Base-by-base conservation (phyloP, 2,113 vertebrate species). In the Prunella himalayana region DNA sequence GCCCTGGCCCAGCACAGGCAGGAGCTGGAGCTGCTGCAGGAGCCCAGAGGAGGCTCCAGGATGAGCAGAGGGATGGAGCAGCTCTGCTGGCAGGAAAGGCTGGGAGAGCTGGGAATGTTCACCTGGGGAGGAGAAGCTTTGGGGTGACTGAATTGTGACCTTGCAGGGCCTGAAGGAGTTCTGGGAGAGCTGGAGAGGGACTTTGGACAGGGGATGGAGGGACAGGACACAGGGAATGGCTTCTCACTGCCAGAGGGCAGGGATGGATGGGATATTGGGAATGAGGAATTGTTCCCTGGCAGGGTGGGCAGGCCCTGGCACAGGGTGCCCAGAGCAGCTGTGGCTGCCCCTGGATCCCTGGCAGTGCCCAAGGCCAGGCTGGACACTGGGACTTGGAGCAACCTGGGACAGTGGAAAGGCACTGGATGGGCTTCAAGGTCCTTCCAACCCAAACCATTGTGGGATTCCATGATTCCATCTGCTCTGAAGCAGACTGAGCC, bases 401-500 rank as follows among this genome's bases (percentile, higher is more conserved):
- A 3, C 54, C 63, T 86, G 73, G 39, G 33, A 23, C 6, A 16
- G 23, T 24, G n/a, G 73, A 1, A 61, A 20, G 15, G 28, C 15
- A 44, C 13, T 12, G 28, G 53, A 1, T 45, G 63, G 6, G 15
- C 4, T 63, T 41, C 25, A 10, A n/a, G 13, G 41, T 31, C n/a
- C 24, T 6, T n/a, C 25, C 45, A 27, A 18, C 11, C 28, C 56
- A 49, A 56, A 2, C 11, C 11, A 22, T 8, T 31, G 35, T 10
- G 11, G 7, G 8, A 33, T 42, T 50, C 66, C 3, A 1, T 3
- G 33, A 16, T 30, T 78, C 64, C 31, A 11, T 22, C 11, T 4
- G 5, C 30, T 18, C 2, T 11, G n/a, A 60, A 41, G 50, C 28
- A 21, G 13, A 41, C 1, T 2, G 1, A 31, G 21, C 12, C 4